Evolutionary conservation across 2,888 invertebrate genomes (phyloP), one percentile per base, ranked within the genome.

Genomic region (Mesodorylaimus sp.): DNA sequence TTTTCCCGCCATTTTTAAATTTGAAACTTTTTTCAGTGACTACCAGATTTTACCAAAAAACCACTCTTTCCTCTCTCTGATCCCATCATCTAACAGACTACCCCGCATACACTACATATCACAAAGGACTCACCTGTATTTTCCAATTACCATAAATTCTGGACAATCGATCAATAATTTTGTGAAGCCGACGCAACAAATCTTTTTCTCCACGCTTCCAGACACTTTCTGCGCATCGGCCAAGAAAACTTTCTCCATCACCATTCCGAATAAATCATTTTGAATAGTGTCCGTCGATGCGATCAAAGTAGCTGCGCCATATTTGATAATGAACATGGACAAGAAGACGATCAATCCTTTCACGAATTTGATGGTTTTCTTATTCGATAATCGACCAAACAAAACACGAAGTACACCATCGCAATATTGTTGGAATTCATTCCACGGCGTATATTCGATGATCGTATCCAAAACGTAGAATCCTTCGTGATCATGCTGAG

Each of bases 321-420:
- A 79, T 67, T 83, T 82, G 41, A 84, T 77, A 1, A 80, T 76
- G 70, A 81, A 93, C 62, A 84, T 77, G 44, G 79, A 81, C 27
- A 23, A 28, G 65, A 91, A 81, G 71, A 89, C 91, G 0, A 86
- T 83, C 54, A 91, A 45, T 19, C 68, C 79, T 64, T 83, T 83
- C 38, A 91, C 79, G 69, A 81, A 95, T 72, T 95, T 95, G 0
- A 86, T 82, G 0, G 97, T 97, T 72, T 91, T 95, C 0, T 85
- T 83, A 0, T 82, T 81, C 1, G 86, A 83, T 28, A 97, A 73
- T 49, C 95, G 75, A 70, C 88, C 86, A 72, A 95, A 93, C n/a
- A 95, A 74, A 52, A 93, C 68, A 16, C 85, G 76, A 67, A 91
- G 86, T 52, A 93, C 77, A 25, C 7, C n/a, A 21, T 47, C 3